These are phyloP conservation scores for Mycalesis mineus DNA, from an alignment of 2,888 invertebrate genomes.

Conservation along the genomic window DNA sequence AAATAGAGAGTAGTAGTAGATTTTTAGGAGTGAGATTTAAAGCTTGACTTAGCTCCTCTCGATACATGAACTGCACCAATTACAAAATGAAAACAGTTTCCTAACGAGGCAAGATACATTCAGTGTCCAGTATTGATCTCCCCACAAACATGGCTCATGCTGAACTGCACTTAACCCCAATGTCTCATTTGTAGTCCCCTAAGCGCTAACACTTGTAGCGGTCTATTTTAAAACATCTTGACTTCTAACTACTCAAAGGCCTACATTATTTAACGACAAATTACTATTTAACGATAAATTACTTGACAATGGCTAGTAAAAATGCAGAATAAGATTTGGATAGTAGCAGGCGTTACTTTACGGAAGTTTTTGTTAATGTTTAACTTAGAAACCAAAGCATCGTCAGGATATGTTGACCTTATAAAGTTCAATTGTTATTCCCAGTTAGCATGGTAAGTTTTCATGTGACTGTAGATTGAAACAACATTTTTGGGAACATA, in stretches of 20 bases:
- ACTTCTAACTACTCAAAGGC: neutral
- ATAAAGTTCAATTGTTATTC: no score
- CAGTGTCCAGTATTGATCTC: neutral
- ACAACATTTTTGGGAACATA: no score
- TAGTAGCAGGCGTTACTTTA: neutral
- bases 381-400: no score
- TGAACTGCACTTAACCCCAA: neutral
- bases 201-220: neutral
- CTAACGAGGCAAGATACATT: neutral
- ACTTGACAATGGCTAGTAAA: neutral
- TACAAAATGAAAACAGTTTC: neutral
- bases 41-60: no score
- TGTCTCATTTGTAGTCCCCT: neutral
- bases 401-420: no score
- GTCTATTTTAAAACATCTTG: neutral
- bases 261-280: no score
- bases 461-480: no score
- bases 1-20: no score
- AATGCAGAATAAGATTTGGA: neutral
- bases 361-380: no score
- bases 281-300: no score
- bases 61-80: neutral
- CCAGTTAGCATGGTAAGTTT: no score
- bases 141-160: neutral
- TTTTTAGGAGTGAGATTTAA: no score